Conservation (phyloP, 2,113 vertebrate species). For the Ictalurus furcatus region DNA sequence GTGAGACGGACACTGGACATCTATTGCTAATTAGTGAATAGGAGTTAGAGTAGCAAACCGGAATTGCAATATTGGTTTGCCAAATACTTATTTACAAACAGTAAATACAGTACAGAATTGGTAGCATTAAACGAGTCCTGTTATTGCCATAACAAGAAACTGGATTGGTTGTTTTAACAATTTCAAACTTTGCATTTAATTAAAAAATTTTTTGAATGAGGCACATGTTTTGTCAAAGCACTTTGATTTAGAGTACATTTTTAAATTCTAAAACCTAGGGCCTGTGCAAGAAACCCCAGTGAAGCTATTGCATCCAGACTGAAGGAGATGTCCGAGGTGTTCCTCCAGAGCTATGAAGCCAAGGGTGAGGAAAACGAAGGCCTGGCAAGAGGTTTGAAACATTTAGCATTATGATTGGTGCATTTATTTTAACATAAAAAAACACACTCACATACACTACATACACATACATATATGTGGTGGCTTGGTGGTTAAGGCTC, state of each 20-base stretch:
- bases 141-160: background rate
- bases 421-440: background rate
- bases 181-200: background rate
- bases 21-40: background rate
- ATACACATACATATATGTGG: background rate
- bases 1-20: background rate
- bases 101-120: background rate
- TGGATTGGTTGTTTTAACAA: background rate
- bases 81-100: background rate
- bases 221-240: background rate
- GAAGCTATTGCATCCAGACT: slow-evolving; percentile 80
- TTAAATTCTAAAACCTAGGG: slow-evolving; percentile 63
- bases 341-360: slow-evolving; percentile 74
- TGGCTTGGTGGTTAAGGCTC: too few relatives aligned
- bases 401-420: background rate
- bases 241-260: background rate
- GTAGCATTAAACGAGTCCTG: background rate
- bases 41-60: background rate
- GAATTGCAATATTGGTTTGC: background rate
- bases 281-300: slow-evolving; percentile 87
- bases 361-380: slow-evolving; percentile 64
- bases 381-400: slow-evolving; percentile 76
- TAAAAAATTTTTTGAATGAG: background rate
- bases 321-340: slow-evolving; percentile 85
- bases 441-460: too few relatives aligned